These are phyloP conservation scores for Puma concolor DNA, from an alignment of 2,113 vertebrate species.

Conservation along the genomic window DNA sequence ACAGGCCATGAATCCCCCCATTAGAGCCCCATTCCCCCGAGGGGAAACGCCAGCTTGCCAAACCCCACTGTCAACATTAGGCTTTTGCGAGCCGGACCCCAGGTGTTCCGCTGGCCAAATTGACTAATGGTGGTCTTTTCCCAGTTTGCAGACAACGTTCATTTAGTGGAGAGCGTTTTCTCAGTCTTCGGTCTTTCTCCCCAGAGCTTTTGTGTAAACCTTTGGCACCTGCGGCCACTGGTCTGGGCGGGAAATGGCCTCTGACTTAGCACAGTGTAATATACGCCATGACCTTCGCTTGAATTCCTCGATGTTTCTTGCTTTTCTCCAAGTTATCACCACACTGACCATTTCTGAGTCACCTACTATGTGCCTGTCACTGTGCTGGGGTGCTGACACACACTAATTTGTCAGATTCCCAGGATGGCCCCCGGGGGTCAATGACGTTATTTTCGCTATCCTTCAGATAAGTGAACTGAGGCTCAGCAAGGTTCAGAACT, in stretches of 20 bases:
- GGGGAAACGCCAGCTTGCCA: slow-evolving; percentile 15
- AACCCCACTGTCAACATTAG: slow-evolving; percentile 12
- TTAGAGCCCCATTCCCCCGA: not conserved
- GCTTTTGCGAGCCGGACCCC: slow-evolving; percentile 66
- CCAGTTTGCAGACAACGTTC: slow-evolving; percentile 73
- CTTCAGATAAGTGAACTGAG: slow-evolving; percentile 37
- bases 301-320: not conserved
- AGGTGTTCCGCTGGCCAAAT: slow-evolving; percentile 74
- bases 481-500: not conserved
- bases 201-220: slow-evolving; percentile 76
- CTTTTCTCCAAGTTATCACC: not conserved
- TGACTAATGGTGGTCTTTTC: slow-evolving; percentile 82
- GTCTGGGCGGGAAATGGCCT: slow-evolving; percentile 71
- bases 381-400: not conserved
- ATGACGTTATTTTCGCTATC: not conserved
- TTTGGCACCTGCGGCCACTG: slow-evolving; percentile 78
- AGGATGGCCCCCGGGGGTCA: not conserved
- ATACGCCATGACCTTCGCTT: slow-evolving; percentile 37
- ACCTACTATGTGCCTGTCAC: not conserved
- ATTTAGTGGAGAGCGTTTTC: slow-evolving; percentile 76
- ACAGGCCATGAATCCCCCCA: slow-evolving; percentile 41
- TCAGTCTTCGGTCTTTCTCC: slow-evolving; percentile 64
- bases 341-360: not conserved
- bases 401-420: not conserved
- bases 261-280: slow-evolving; percentile 15